Evolutionary conservation across 2,113 vertebrate species (phyloP).

Genomic region (Scopus umbretta): DNA sequence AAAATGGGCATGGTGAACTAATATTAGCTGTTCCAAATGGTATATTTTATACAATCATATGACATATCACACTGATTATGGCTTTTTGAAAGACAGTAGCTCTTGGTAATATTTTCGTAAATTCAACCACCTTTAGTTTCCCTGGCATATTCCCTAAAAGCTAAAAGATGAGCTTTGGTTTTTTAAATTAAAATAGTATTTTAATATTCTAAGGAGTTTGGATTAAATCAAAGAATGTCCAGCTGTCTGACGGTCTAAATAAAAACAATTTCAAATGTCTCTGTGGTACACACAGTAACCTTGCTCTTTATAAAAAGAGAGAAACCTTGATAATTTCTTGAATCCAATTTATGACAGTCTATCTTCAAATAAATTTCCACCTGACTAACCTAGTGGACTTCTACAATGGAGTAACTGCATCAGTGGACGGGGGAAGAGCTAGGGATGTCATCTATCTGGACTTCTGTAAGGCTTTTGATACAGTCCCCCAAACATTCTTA

Average conservation of each 20-base stretch:
- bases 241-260: neutral
- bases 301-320: neutral
- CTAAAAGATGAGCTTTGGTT: neutral
- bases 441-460: neutral
- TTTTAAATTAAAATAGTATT: neutral
- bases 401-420: neutral
- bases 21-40: neutral
- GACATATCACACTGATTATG: neutral
- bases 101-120: neutral
- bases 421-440: neutral
- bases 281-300: neutral
- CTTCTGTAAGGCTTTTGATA: neutral
- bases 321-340: neutral
- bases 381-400: neutral
- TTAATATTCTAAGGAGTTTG: neutral
- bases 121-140: neutral
- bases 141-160: neutral
- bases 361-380: neutral
- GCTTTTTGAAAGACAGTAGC: neutral
- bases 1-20: neutral
- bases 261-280: neutral
- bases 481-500: neutral
- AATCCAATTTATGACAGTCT: neutral
- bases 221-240: neutral
- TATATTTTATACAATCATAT: neutral